Evolutionary conservation across 2,888 invertebrate species (phyloP).

Genomic region (Lymantria dispar): DNA sequence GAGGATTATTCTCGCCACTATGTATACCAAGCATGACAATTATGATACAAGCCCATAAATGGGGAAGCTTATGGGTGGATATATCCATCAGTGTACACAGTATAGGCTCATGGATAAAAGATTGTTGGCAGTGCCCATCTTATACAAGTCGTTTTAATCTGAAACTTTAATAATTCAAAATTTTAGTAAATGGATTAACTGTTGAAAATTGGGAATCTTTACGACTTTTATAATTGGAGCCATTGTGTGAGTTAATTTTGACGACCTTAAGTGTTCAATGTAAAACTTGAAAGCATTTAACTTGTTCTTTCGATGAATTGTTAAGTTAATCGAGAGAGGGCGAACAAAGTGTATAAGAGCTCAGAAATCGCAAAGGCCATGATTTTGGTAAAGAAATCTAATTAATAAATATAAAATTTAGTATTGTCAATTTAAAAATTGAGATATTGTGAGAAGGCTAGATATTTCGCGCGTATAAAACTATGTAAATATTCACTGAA

Average conservation of each 20-base stretch:
- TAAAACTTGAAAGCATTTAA: conserved; percentile 68
- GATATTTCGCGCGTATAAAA: background rate
- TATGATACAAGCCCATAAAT: too few relatives aligned
- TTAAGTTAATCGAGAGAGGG: conserved; percentile 63
- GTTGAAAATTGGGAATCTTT: conserved; percentile 47
- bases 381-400: background rate
- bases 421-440: too few relatives aligned
- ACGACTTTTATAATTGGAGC: conserved; percentile 64
- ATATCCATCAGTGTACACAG: too few relatives aligned
- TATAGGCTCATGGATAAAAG: too few relatives aligned
- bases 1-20: too few relatives aligned
- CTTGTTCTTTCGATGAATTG: conserved; percentile 69
- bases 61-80: too few relatives aligned
- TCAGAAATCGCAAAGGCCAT: background rate
- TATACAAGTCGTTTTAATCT: too few relatives aligned
- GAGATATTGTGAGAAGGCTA: background rate
- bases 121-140: too few relatives aligned
- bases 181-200: conserved; percentile 34
- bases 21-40: too few relatives aligned
- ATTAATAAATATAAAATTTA: background rate
- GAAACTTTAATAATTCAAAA: conserved; percentile 35
- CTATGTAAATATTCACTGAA: background rate
- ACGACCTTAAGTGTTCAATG: conserved; percentile 54
- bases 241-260: conserved; percentile 57
- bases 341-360: conserved; percentile 24